Evolutionary conservation across 2,113 vertebrate species (phyloP).

Genomic region (Gopherus flavomarginatus): DNA sequence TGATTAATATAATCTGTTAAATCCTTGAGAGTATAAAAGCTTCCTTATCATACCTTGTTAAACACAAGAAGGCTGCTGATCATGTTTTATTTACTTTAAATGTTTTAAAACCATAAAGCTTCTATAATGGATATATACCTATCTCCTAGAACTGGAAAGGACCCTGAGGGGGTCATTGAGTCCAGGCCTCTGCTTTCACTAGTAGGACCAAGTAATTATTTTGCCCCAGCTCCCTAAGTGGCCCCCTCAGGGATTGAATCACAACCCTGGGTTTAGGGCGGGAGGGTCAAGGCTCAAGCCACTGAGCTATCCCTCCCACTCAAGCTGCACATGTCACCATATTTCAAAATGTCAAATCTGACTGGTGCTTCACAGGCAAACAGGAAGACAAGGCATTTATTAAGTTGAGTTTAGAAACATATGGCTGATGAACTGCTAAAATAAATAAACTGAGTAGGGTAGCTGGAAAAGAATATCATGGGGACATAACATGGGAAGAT

Average conservation of each 20-base stretch:
- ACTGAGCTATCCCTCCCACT: no score
- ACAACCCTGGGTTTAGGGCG: no score
- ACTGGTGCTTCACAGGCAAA: not conserved
- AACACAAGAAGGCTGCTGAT: not conserved
- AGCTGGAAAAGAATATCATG: not conserved
- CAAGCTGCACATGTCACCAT: not conserved
- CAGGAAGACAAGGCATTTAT: not conserved
- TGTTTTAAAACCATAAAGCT: not conserved
- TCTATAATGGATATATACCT: no score
- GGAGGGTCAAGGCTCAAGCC: no score
- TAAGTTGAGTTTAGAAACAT: not conserved
- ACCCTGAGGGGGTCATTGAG: no score
- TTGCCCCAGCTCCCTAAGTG: no score
- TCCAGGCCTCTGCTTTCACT: no score
- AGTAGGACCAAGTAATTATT: no score
- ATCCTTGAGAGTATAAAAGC: not conserved
- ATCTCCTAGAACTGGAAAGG: no score
- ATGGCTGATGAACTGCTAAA: not conserved
- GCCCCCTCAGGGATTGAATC: no score
- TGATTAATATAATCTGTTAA: not conserved
- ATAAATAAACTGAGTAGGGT: not conserved
- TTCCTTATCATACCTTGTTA: not conserved
- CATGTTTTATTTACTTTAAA: not conserved
- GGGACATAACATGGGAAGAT: not conserved
- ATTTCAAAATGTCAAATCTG: not conserved